Percentiles rank a stretch among this genome's conserved stretches.
Evolutionary conservation across 2,113 vertebrate species (phyloP).

Genomic region (Irena cyanogastra): DNA sequence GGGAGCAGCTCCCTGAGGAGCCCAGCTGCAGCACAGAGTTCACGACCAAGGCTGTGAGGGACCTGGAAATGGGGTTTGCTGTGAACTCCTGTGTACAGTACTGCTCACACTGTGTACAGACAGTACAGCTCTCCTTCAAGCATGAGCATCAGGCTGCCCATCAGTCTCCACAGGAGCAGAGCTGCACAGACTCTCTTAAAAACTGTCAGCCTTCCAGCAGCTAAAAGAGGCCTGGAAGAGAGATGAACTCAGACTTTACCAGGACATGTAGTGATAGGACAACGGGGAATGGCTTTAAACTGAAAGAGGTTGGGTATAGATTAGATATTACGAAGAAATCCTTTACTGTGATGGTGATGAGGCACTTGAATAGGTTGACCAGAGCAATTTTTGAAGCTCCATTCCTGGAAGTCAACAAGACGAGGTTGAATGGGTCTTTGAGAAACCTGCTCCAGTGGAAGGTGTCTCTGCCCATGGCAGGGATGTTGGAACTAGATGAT

Average conservation of each 20-base stretch:
- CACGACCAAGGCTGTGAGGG: rapidly evolving
- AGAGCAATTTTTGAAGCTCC: not conserved
- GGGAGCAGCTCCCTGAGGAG: not conserved
- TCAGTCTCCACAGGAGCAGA: not conserved
- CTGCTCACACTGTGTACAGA: no score
- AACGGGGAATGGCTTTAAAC: not conserved
- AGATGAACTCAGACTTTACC: not conserved
- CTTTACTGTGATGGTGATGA: not conserved
- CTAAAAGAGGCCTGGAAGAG: not conserved
- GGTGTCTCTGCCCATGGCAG: not conserved
- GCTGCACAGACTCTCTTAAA: not conserved
- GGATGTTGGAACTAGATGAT: not conserved
- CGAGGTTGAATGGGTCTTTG: not conserved
- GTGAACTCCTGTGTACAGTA: not conserved
- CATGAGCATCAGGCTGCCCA: not conserved
- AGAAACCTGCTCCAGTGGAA: not conserved
- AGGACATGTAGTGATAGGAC: not conserved
- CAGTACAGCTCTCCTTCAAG: not conserved
- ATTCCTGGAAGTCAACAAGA: not conserved
- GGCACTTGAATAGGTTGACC: not conserved
- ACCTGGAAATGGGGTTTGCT: not conserved
- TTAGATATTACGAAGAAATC: not conserved
- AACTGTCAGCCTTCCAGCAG: not conserved
- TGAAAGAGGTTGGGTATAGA: not conserved
- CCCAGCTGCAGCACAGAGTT: constrained; percentile 7